Base-by-base conservation (phyloP, 2,888 invertebrate genomes). In the Ditylenchus weischeri region DNA sequence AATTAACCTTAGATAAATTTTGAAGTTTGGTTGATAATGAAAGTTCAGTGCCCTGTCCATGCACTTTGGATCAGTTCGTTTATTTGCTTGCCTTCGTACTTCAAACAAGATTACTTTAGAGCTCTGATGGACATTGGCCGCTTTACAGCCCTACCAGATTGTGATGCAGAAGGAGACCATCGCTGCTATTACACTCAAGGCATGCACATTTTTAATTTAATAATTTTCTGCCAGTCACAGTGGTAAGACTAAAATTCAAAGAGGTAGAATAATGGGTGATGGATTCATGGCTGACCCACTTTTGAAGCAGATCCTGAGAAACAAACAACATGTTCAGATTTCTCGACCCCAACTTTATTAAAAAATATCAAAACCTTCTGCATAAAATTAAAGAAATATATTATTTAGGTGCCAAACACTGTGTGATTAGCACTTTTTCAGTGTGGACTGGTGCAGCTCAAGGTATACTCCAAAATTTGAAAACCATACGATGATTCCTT, bases 81-180 rank as follows among this genome's bases (percentile, higher is more conserved):
- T 43, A 13, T 43, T 43, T 43, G 3, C 15, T 43, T 3, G 1
- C 8, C 8, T 43, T 43, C 8, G 3, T 43, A 43, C 15, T 43
- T 15, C 5, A 8, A 43, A 43, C 11, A 13, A 15, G 1, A 43
- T 43, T 3, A 13, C 7, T 43, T 43, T 43, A 43, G 43, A 43
- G 95, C 95, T 0, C 79, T 78, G 50, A 69, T 81, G 36, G 95
- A 96, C 83, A 91, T 91, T 84, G 96, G 95, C 6, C 88, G 93
- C 19, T 96, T 88, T 84, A 87, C 92, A 84, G 92, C 95, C 0
- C 92, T 94, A 83, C 88, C 89, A 73, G 89, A 90, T 76, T 94
- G 94, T 83, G 93, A 94, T 84, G 90, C 89, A 82, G 92, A 93
- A 83, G 89, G 91, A 1, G 92, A 93, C 84, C 84, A 84, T 19